phyloP scores from a whole-genome alignment of 2,113 vertebrate species.

The Oreotrochilus melanogaster region DNA sequence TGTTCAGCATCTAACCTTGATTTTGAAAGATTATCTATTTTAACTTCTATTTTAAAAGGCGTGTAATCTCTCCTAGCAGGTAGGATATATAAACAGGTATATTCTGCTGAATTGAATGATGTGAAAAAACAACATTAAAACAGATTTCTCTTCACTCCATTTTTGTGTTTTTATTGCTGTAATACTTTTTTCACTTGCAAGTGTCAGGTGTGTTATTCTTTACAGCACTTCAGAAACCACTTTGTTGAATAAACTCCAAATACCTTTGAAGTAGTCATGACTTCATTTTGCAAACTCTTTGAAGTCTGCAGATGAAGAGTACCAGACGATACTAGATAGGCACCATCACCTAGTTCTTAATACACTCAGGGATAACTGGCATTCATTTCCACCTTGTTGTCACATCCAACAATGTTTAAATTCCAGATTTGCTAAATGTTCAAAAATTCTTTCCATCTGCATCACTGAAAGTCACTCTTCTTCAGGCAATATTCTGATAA shows the following conservation, averaged over 20 bases:
- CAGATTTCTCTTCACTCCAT: background rate
- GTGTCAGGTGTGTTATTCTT: background rate
- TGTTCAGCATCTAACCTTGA: background rate
- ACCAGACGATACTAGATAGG: background rate
- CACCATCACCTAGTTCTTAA: background rate
- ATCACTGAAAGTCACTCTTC: background rate
- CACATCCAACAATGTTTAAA: background rate
- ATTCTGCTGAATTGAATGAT: background rate
- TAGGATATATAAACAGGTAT: background rate
- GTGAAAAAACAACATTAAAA: background rate
- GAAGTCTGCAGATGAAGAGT: background rate
- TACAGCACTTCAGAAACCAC: background rate
- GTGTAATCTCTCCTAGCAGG: background rate
- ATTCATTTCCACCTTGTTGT: background rate
- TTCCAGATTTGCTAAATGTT: background rate
- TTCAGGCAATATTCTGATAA: background rate
- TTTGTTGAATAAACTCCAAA: conserved; percentile 5
- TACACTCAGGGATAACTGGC: background rate
- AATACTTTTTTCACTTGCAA: background rate
- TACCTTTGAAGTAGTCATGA: conserved; percentile 11
- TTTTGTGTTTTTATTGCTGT: background rate
- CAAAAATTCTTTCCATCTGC: background rate
- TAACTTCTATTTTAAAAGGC: background rate
- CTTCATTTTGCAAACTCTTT: conserved; percentile 10
- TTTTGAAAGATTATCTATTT: background rate